Percentiles rank a stretch among this genome's conserved stretches.
Evolutionary conservation across 2,888 invertebrate species (phyloP).

Genomic region (Trichogramma dendrolimi): DNA sequence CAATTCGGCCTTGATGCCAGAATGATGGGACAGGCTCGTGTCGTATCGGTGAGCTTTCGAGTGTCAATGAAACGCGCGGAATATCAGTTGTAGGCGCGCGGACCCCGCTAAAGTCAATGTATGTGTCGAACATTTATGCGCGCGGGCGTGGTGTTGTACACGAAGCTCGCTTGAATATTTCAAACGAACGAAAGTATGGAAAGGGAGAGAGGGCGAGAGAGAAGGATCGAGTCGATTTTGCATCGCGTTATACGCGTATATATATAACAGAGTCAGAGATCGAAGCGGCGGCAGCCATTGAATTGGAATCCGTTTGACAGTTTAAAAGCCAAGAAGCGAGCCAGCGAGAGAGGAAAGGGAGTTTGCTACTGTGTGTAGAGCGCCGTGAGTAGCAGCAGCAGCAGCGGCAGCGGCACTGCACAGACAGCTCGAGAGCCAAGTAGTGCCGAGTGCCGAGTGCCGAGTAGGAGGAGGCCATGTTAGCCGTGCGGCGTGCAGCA

Average conservation of each 20-base stretch:
- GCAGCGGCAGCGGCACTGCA: slow-evolving; percentile 18
- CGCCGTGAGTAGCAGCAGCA: too few relatives aligned
- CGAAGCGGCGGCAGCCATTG: slow-evolving; percentile 43
- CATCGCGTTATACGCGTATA: not conserved
- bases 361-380: not conserved
- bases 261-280: slow-evolving; percentile 28
- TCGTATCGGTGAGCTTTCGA: too few relatives aligned
- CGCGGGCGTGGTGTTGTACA: slow-evolving; percentile 46
- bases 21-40: too few relatives aligned
- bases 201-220: slow-evolving; percentile 22
- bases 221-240: slow-evolving; percentile 9
- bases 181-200: slow-evolving; percentile 38
- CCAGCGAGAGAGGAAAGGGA: slow-evolving; percentile 25
- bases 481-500: slow-evolving; percentile 4
- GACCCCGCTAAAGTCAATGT: slow-evolving; percentile 26
- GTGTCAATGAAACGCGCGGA: too few relatives aligned
- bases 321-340: slow-evolving; percentile 50
- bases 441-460: slow-evolving; percentile 20
- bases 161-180: slow-evolving; percentile 47
- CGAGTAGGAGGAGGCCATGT: slow-evolving; percentile 3
- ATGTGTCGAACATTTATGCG: slow-evolving; percentile 45
- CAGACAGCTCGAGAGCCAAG: slow-evolving; percentile 13
- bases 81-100: too few relatives aligned
- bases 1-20: not conserved
- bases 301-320: slow-evolving; percentile 48